Percentiles rank a stretch among this genome's conserved stretches.
These are phyloP conservation scores for Pogonomyrmex californicus DNA, from an alignment of 1,140 invertebrate species.

Conservation along the genomic window DNA sequence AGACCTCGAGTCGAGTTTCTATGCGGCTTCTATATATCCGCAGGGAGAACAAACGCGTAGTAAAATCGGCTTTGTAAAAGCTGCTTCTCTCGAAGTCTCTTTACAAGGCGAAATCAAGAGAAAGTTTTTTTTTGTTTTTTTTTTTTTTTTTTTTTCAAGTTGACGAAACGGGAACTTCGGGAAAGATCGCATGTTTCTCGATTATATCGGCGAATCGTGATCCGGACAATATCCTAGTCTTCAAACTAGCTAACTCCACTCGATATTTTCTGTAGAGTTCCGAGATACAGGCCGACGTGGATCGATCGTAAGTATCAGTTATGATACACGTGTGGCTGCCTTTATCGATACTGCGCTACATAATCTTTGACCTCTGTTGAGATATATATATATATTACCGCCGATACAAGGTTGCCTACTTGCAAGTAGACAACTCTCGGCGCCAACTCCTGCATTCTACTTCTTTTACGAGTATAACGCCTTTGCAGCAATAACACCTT, in stretches of 20 bases:
- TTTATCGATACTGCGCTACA: constrained; percentile 50
- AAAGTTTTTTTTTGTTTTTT: not conserved
- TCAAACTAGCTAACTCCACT: not conserved
- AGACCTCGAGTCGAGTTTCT: not conserved
- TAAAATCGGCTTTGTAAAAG: not conserved
- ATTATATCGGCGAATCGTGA: not conserved
- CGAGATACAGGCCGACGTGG: not conserved
- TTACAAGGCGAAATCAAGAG: not conserved
- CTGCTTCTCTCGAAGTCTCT: not conserved
- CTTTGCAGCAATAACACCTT: not conserved
- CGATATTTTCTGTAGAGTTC: not conserved
- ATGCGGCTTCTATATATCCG: not conserved
- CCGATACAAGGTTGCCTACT: constrained; percentile 38
- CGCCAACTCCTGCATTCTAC: constrained; percentile 44
- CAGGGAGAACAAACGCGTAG: not conserved
- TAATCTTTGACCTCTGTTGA: constrained; percentile 51
- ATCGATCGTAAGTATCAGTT: constrained; percentile 48
- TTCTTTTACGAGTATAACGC: constrained; percentile 15
- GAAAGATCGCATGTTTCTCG: not conserved
- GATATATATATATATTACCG: constrained; percentile 36
- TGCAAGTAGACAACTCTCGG: constrained; percentile 37
- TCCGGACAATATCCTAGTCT: not conserved
- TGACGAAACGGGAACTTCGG: too few relatives aligned
- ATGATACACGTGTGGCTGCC: constrained; percentile 21
- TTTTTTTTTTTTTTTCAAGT: not conserved